Base-by-base conservation (phyloP, 2,888 invertebrate genomes). In the Meloe dianella region DNA sequence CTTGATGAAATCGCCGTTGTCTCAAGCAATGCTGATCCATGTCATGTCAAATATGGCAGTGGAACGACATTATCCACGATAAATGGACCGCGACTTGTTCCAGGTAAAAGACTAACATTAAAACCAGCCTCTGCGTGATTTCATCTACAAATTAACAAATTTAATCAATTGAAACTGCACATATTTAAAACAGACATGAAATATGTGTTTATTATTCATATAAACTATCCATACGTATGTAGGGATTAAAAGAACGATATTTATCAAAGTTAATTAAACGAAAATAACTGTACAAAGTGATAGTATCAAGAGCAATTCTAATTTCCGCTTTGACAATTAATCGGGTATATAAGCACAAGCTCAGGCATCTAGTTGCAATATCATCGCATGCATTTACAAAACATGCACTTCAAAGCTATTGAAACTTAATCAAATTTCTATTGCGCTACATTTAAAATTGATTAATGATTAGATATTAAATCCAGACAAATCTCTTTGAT, bases 1-100 rank as follows among this genome's bases (percentile, higher is more conserved):
- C 84, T 89, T 72, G 89, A 89, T 77, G 90, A 90, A 83, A 90
- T 91, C 78, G 89, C 91, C 68, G 87, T 91, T 74, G 89, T 91
- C 72, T 88, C 88, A 60, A 83, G 84, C 71, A 86, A 86, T 76
- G 86, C 86, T 57, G 86, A 85, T 71, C 87, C 85, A 59, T 84
- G 84, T 62, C 86, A 84, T 76, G 86, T 86, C 74, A 87, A 86
- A 76, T 87, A 87, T 80, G 89, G 89, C 73, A 87, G 87, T 74
- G 89, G 88, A 68, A 81, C 83, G 67, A 80, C 83, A 20, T 77
- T 83, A 38, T 85, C 87, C 9, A 85, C 87, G 65, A 79, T 83
- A 74, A 90, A 89, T 81, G 89, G 89, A 71, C 89, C 89, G 12
- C 83, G 88, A 71, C 85, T 87, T 72, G 86, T 88, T 41, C 88